Percentiles rank a stretch among this genome's conserved stretches.
Evolutionary conservation across 2,113 vertebrate species (phyloP).

Genomic region (Epinephelus lanceolatus): DNA sequence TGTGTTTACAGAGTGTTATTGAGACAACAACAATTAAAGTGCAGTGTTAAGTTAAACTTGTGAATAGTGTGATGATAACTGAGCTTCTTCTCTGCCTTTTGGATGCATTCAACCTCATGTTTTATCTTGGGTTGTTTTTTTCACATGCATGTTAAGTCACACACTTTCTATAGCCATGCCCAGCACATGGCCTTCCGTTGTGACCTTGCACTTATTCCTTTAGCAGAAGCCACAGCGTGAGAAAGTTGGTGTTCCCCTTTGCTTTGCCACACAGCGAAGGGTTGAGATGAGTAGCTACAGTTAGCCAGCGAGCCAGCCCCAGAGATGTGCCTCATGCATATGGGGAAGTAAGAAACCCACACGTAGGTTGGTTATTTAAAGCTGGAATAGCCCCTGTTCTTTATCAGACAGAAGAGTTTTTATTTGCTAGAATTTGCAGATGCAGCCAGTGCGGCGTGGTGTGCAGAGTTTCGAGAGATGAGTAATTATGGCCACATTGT

Average conservation of each 20-base stretch:
- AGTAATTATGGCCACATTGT: background rate
- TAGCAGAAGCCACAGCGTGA: conserved; percentile 78
- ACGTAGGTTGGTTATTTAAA: background rate
- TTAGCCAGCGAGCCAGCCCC: conserved; percentile 13
- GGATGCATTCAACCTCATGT: background rate
- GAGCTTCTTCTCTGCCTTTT: background rate
- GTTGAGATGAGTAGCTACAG: conserved; percentile 48
- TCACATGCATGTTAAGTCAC: background rate
- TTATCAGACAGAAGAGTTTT: background rate
- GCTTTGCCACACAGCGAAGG: conserved; percentile 41
- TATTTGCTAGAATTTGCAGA: background rate
- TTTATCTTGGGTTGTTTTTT: conserved; percentile 6
- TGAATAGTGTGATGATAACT: background rate
- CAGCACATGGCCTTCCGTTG: conserved; percentile 69
- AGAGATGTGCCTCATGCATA: conserved; percentile 17
- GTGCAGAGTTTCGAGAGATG: background rate
- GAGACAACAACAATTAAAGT: background rate
- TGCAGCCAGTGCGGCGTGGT: background rate
- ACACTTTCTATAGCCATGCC: conserved; percentile 46
- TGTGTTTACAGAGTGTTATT: conserved; percentile 11
- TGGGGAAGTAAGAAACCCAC: conserved; percentile 68
- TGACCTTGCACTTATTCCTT: conserved; percentile 67
- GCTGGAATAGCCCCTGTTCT: fast-evolving
- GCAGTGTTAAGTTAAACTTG: conserved; percentile 8
- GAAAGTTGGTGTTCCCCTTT: conserved; percentile 73